Conservation (phyloP, 1,140 invertebrate species). For the Piezodorus guildinii region DNA sequence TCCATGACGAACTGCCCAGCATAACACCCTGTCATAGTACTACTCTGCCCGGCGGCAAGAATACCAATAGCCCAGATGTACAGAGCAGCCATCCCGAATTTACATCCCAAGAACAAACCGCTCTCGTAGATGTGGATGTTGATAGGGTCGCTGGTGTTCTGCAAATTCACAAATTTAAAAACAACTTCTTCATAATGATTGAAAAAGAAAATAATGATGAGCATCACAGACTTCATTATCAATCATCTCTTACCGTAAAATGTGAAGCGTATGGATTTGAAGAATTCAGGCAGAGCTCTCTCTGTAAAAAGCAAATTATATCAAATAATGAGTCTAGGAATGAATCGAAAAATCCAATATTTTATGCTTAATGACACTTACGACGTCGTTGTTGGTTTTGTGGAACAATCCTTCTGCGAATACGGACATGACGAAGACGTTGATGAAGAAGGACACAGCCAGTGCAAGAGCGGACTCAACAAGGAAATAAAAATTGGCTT, state of each 20-base stretch:
- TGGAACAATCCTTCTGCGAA: conserved; percentile 73
- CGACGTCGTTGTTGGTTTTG: conserved; percentile 56
- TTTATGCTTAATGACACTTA: conserved; percentile 38
- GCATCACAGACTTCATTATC: background rate
- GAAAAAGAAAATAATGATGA: background rate
- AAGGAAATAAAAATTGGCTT: conserved; percentile 84
- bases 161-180: conserved; percentile 24
- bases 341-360: too few species aligned
- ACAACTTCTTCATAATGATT: background rate
- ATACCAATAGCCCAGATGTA: conserved; percentile 87
- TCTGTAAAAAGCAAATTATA: conserved; percentile 25
- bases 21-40: conserved; percentile 77
- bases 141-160: conserved; percentile 44
- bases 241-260: conserved; percentile 31
- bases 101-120: conserved; percentile 72
- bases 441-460: conserved; percentile 77
- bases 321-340: too few species aligned
- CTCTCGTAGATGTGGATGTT: conserved; percentile 71
- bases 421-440: conserved; percentile 79
- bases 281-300: conserved; percentile 24
- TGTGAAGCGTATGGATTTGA: conserved; percentile 29
- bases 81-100: conserved; percentile 66
- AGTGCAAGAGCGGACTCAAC: conserved; percentile 73
- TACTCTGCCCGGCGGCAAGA: conserved; percentile 79
- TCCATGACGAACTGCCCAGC: conserved; percentile 69